Conservation (phyloP, 2,113 vertebrate species). For the Polyodon spathula region DNA sequence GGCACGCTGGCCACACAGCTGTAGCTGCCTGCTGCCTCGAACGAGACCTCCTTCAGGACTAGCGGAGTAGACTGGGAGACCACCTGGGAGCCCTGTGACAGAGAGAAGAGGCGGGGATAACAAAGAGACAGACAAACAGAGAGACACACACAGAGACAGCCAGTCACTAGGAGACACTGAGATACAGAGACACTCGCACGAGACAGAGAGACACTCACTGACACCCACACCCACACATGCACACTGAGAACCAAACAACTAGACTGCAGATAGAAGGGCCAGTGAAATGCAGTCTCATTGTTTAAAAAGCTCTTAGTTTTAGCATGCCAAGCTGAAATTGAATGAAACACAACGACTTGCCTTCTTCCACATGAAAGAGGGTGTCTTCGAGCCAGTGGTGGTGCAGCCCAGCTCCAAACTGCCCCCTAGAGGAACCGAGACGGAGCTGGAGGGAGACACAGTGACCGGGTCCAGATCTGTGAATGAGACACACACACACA, state of each 20-base stretch:
- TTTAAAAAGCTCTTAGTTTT: too few species aligned
- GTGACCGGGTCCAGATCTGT: constrained; percentile 64
- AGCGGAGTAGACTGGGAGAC: constrained; percentile 42
- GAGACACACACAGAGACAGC: too few species aligned
- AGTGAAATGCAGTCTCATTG: too few species aligned
- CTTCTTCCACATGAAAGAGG: constrained; percentile 69
- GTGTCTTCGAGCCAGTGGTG: constrained; percentile 40
- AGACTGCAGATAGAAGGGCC: too few species aligned
- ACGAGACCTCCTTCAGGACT: constrained; percentile 33
- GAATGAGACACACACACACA: constrained; percentile 8
- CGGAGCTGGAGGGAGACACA: constrained; percentile 30
- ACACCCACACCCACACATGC: constrained; percentile 8
- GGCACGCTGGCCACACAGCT: constrained; percentile 57
- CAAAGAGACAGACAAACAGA: too few species aligned
- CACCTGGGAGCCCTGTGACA: constrained; percentile 40
- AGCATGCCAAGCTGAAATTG: too few species aligned
- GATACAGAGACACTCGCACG: constrained; percentile 1
- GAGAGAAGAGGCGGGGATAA: too few species aligned
- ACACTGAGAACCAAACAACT: too few species aligned
- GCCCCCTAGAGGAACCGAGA: constrained; percentile 34
- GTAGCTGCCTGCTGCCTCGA: constrained; percentile 56
- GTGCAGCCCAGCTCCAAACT: constrained; percentile 51
- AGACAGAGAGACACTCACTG: constrained; percentile 21
- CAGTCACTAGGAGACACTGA: too few species aligned
- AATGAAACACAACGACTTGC: too few species aligned